Evolutionary conservation across 2,113 vertebrate genomes (phyloP), one percentile per base, ranked within the genome.

Genomic region (Oreamnos americanus): DNA sequence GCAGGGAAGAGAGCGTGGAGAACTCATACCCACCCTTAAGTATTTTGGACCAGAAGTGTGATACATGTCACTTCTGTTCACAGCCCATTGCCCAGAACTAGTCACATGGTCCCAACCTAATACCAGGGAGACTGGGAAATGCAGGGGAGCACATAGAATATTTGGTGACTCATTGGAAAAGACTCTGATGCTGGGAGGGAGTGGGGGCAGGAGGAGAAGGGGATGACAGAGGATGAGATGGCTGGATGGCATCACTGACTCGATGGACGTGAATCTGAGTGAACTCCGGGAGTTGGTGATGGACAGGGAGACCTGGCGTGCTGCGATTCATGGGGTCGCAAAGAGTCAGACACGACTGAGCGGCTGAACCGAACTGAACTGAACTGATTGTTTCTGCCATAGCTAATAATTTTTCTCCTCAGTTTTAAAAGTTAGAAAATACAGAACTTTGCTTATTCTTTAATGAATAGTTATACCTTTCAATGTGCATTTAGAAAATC

Each of bases 31-130:
- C 14, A 57, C 12, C 85, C 33, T 64, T 84, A 92, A 87, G 17
- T 91, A 62, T 57, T 93, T 74, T 95, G 96, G 36, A 90, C 60
- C 74, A 93, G 57, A 94, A 91, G 71, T 96, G 79, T 87, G 83
- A 62, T 92, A 78, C 28, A 15, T 96, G 45, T 92, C 60, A 94
- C 84, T 97, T 97, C 93, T 94, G 53, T 93, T 96, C 79, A 95
- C 36, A 92, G 60, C 76, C 71, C 74, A 82, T 76, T 94, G 90
- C 36, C 79, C 87, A 97, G 87, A 96, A 94, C n/a, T 71, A 92
- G 71, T 96, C 91, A 95, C 87, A 87, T 79, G 71, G 62, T 83
- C 91, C 71, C 79, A 94, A 49, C 55, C 53, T 92, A 95, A 86
- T 86, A 62, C 53, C 60, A 97, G 81, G 95, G 93, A 96, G 64